phyloP scores from a whole-genome alignment of 1,140 invertebrate species.

The Papilio dardanus region DNA sequence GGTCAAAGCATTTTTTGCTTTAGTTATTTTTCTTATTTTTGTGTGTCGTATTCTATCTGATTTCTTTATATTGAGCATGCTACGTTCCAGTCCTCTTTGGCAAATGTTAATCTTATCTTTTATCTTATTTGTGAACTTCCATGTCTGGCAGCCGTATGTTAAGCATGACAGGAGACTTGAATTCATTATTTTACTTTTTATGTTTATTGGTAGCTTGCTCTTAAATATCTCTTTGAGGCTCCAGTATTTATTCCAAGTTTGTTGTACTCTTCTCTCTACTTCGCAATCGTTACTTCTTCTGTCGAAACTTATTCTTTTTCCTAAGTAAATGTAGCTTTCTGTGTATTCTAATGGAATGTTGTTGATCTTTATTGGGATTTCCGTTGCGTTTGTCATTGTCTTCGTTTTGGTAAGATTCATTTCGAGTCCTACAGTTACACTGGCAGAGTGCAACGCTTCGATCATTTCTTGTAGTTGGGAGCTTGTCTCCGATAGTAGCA shows the following conservation, averaged over 20 bases:
- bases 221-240: slow-evolving; percentile 41
- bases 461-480: slow-evolving; percentile 43
- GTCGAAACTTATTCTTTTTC: slow-evolving; percentile 45
- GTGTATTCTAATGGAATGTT: slow-evolving; percentile 39
- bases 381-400: slow-evolving; percentile 42
- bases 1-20: slow-evolving; percentile 27
- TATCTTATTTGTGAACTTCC: slow-evolving; percentile 32
- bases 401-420: slow-evolving; percentile 44
- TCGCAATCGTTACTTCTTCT: slow-evolving; percentile 39
- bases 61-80: slow-evolving; percentile 14
- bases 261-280: slow-evolving; percentile 37
- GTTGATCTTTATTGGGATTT: slow-evolving; percentile 33
- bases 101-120: slow-evolving; percentile 30
- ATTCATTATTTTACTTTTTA: slow-evolving; percentile 37
- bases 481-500: slow-evolving; percentile 24
- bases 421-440: slow-evolving; percentile 34
- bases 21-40: slow-evolving; percentile 35
- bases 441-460: slow-evolving; percentile 34
- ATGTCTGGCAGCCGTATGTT: slow-evolving; percentile 37
- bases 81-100: slow-evolving; percentile 36
- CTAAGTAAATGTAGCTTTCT: slow-evolving; percentile 44
- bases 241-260: slow-evolving; percentile 43
- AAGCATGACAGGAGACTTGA: slow-evolving; percentile 34
- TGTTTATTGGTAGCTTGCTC: slow-evolving; percentile 35
- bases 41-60: not conserved